Evolutionary conservation across 2,888 invertebrate species (phyloP).

Genomic region (Pocota personata): DNA sequence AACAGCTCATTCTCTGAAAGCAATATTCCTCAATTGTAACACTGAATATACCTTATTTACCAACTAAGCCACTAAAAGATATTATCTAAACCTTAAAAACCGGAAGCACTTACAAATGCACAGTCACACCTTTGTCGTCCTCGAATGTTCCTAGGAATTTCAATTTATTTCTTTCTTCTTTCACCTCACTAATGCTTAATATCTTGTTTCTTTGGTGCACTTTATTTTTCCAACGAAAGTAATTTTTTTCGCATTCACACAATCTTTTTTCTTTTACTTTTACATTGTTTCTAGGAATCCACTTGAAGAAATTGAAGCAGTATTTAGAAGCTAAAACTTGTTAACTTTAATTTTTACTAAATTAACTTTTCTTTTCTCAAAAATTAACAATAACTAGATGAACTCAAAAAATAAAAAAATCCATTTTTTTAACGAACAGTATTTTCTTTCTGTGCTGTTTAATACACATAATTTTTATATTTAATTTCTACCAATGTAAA

Average conservation of each 20-base stretch:
- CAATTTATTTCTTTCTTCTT: conserved; percentile 40
- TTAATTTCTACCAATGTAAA: conserved; percentile 56
- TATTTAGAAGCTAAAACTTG: conserved; percentile 81
- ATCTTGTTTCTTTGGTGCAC: conserved; percentile 74
- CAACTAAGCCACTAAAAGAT: too few relatives aligned
- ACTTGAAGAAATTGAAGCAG: conserved; percentile 83
- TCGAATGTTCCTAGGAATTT: neutral
- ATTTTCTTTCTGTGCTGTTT: conserved; percentile 68
- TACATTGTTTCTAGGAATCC: conserved; percentile 81
- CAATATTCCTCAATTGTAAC: too few relatives aligned
- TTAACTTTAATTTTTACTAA: conserved; percentile 39
- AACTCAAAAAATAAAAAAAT: conserved; percentile 9
- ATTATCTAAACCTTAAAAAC: neutral
- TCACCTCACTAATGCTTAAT: conserved; percentile 66
- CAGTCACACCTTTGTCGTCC: neutral
- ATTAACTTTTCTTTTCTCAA: conserved; percentile 23
- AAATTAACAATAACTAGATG: conserved; percentile 23
- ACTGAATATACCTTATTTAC: too few relatives aligned
- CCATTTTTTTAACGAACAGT: conserved; percentile 56
- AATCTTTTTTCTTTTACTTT: conserved; percentile 72
- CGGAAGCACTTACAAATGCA: neutral
- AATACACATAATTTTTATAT: conserved; percentile 25
- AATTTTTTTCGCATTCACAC: conserved; percentile 68
- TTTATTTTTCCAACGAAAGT: conserved; percentile 66
- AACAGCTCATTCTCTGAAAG: too few relatives aligned